These are phyloP conservation scores for Meriones psammophilus DNA, from an alignment of 2,797 vertebrate genomes.

Conservation along the genomic window DNA sequence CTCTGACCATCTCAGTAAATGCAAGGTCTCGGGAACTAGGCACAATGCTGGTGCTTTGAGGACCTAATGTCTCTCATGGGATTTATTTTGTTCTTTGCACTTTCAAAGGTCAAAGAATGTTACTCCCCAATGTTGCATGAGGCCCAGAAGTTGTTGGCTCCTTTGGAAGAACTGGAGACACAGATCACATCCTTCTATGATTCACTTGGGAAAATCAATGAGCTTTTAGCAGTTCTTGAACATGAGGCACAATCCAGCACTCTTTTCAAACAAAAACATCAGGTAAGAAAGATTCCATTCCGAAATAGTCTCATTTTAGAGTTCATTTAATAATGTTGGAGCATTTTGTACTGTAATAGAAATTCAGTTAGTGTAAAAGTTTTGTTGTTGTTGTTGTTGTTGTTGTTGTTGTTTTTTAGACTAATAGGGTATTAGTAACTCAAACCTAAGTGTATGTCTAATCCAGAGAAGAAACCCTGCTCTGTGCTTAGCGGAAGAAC, in stretches of 20 bases:
- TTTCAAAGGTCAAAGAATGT: conserved; percentile 93
- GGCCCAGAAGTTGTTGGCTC: conserved; percentile 92
- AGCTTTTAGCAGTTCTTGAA: conserved; percentile 92
- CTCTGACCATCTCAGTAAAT: background rate
- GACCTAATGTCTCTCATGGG: background rate
- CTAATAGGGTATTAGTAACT: background rate
- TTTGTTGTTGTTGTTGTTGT: no score
- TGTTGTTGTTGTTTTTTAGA: background rate
- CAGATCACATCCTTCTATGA: conserved; percentile 97
- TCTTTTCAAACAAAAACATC: conserved; percentile 96
- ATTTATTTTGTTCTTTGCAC: conserved; percentile 65
- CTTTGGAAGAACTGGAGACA: conserved; percentile 96
- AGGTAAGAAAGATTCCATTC: conserved; percentile 89
- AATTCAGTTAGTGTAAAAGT: background rate
- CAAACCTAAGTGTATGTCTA: background rate
- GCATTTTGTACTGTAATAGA: background rate
- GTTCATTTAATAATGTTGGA: background rate
- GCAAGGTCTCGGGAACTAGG: background rate
- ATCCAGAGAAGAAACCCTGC: background rate
- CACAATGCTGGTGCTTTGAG: background rate
- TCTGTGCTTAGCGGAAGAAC: background rate
- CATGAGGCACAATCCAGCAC: conserved; percentile 91
- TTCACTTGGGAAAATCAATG: conserved; percentile 94
- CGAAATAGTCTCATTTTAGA: background rate
- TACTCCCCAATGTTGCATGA: conserved; percentile 93